Evolutionary conservation across 2,888 invertebrate genomes (phyloP).

Genomic region (Serrognathus titanus): DNA sequence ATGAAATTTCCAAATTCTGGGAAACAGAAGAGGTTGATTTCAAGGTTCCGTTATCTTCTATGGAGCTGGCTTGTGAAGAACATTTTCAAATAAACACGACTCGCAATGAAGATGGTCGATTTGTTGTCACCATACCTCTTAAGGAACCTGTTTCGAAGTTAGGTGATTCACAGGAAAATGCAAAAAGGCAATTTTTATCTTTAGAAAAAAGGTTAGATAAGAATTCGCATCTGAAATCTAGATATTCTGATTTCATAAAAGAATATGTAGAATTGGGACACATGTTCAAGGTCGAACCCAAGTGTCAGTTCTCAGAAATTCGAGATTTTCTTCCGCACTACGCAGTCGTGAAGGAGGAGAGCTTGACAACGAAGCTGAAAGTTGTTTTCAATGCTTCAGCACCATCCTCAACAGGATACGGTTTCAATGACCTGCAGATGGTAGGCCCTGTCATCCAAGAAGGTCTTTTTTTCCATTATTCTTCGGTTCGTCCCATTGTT

Average conservation of each 20-base stretch:
- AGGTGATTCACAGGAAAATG: background rate
- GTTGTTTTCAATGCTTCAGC: constrained; percentile 36
- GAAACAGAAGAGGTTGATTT: background rate
- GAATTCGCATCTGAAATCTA: constrained; percentile 7
- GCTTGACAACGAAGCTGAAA: constrained; percentile 31
- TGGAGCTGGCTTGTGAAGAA: background rate
- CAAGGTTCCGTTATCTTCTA: background rate
- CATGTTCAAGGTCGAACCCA: background rate
- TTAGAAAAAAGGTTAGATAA: constrained; percentile 18
- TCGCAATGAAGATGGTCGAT: background rate
- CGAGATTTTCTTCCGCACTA: constrained; percentile 34
- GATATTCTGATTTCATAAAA: constrained; percentile 13
- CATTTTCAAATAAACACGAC: background rate
- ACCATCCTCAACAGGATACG: constrained; percentile 22
- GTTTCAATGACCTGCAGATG: constrained; percentile 31
- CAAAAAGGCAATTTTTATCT: constrained; percentile 9
- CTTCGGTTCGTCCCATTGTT: constrained; percentile 25
- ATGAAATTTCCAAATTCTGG: background rate
- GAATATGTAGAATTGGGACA: constrained; percentile 13
- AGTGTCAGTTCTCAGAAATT: background rate
- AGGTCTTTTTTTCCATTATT: constrained; percentile 29
- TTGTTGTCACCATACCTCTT: background rate
- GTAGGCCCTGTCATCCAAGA: constrained; percentile 32
- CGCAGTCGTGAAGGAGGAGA: constrained; percentile 26
- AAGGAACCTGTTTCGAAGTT: background rate